phyloP scores from a whole-genome alignment of 2,113 vertebrate species.

The Podiceps cristatus region DNA sequence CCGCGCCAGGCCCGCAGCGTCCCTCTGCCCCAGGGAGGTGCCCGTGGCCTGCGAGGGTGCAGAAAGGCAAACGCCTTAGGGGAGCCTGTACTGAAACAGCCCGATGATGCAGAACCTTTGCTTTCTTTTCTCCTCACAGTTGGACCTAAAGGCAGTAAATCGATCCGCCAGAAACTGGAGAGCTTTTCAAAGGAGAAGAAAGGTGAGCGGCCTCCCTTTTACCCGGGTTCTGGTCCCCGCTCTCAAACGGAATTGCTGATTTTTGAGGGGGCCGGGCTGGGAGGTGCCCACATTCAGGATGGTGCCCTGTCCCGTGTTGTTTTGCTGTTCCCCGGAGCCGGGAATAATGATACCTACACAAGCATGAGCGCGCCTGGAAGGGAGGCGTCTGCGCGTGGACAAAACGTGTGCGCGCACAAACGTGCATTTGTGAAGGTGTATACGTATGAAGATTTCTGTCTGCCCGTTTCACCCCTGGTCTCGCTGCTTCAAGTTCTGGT shows the following conservation, averaged over 20 bases:
- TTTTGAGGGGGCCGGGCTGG: neutral
- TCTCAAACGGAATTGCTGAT: rapidly evolving
- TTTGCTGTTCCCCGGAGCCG: neutral
- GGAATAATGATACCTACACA: rapidly evolving
- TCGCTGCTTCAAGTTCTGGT: neutral
- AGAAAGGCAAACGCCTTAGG: too few relatives aligned
- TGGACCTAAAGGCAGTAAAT: slow-evolving; percentile 80
- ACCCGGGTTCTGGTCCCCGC: neutral
- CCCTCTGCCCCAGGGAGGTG: neutral
- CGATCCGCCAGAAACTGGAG: slow-evolving; percentile 85
- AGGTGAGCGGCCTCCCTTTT: slow-evolving; percentile 71
- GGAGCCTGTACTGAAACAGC: neutral
- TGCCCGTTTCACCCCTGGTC: neutral
- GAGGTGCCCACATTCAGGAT: neutral
- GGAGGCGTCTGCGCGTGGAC: rapidly evolving
- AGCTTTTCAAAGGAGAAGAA: slow-evolving; percentile 88
- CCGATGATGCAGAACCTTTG: neutral
- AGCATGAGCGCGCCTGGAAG: rapidly evolving
- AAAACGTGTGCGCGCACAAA: rapidly evolving
- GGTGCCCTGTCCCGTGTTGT: too few relatives aligned
- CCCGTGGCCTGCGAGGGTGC: neutral
- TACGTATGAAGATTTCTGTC: rapidly evolving
- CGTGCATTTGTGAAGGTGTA: neutral
- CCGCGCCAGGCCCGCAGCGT: neutral
- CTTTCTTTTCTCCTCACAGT: slow-evolving; percentile 41